Percentiles rank a stretch among this genome's conserved stretches.
These are phyloP conservation scores for Sebastes trivittatus DNA, from an alignment of 2,797 vertebrate genomes.

Conservation along the genomic window DNA sequence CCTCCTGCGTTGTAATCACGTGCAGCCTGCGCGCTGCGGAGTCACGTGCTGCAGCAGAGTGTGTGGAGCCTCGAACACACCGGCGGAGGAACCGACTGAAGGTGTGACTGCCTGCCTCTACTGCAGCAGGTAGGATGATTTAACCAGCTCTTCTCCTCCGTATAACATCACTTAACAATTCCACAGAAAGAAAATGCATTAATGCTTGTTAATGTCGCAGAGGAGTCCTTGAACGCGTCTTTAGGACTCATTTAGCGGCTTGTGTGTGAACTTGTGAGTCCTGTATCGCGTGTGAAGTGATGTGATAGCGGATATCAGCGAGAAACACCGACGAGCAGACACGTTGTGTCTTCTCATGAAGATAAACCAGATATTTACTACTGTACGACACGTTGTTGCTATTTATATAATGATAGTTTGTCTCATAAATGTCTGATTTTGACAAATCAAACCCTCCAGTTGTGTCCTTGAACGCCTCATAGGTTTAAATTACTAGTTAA, in stretches of 20 bases:
- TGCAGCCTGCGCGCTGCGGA: background rate
- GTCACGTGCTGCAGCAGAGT: slow-evolving; percentile 53
- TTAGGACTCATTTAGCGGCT: slow-evolving; percentile 5
- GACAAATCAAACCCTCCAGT: background rate
- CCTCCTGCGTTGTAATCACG: slow-evolving; percentile 31
- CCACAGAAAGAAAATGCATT: accelerated
- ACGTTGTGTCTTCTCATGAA: background rate
- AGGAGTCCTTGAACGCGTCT: background rate
- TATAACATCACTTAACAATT: too few species aligned
- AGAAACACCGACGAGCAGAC: background rate
- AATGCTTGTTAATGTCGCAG: background rate
- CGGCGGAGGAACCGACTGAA: background rate
- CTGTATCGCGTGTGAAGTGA: background rate
- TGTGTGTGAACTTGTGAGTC: background rate
- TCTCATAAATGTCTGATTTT: background rate
- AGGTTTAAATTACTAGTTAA: background rate
- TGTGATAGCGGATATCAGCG: background rate
- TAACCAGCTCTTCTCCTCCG: accelerated
- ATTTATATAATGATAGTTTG: accelerated
- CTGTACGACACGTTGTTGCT: background rate
- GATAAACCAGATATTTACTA: background rate
- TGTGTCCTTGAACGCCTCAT: slow-evolving; percentile 20
- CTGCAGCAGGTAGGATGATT: slow-evolving; percentile 51
- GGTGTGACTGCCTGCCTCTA: slow-evolving; percentile 5
- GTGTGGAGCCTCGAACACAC: background rate